Base-by-base conservation (phyloP, 2,888 invertebrate species). In the Acleris holmiana region DNA sequence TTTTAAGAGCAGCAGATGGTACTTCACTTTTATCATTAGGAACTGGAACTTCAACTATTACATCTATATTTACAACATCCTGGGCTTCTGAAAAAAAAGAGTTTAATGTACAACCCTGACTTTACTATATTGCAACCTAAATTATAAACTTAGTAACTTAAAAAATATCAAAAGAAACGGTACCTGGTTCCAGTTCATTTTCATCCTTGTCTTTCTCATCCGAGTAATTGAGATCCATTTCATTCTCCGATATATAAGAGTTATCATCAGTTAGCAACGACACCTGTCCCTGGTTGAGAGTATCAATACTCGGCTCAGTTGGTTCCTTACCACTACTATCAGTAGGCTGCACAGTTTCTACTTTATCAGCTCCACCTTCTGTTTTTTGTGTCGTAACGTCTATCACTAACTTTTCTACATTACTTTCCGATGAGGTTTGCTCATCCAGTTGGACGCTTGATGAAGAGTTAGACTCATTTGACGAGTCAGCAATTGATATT, bases 251-350 rank as follows among this genome's bases (percentile, higher is more conserved):
- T 18, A 64, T 50, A 3, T 72, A 69, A 1, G 90, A 90, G 68
- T 85, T 86, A 73, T 92, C 92, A 69, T 92, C 91, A 35, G 91
- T 91, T 41, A 91, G 71, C 46, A 91, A 70, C 0, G 92, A 92
- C 10, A 81, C 69, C 35, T 84, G 83, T 18, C 76, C 84, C 73
- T 83, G 85, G 60, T 83, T 83, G 23, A 84, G 70, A 13, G 80
- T 78, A 76, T 88, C 83, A 18, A 50, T 59, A 17, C 46, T 41
- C 29, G 48, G n/a, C 17, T 61, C 56, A 59, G 48, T 41, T 2
- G 67, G 49, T 65, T 60, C 59, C 49, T 60, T 18, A 23, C 5
- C 6, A 5, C 40, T 47, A 17, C 51, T n/a, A 8, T 40, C 13
- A 40, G 4, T 40, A 18, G 40, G 29, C 40, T 40, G 21, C 7